Evolutionary conservation across 2,797 vertebrate genomes (phyloP), one percentile per base, ranked within the genome.

Genomic region (Trichosurus vulpecula): DNA sequence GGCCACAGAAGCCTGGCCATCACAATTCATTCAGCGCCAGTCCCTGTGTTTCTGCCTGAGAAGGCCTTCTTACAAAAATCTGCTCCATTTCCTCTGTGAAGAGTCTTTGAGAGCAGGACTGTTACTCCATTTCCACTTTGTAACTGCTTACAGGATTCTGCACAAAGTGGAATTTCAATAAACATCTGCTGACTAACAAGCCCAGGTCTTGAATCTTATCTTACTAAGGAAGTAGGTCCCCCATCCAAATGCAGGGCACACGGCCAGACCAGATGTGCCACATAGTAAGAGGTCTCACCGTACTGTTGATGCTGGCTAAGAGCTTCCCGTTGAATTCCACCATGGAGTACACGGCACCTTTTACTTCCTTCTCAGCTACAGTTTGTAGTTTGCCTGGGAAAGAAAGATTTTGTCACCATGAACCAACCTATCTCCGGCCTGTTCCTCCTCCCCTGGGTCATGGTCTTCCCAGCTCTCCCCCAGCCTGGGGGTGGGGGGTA

Each of bases 251-350:
- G 3, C 1, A 16, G 0, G 0, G 91, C 22, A 81, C 1, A 1
- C 12, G 0, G 8, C 47, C 74, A 25, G 30, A 29, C 47, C 93
- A 66, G 35, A 90, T 87, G 61, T 14, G 53, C 29, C 52, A n/a
- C 19, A 6, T 3, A 27, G 74, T 3, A 51, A 47, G 41, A 81
- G 53, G 90, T 51, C 98, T 95, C 98, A 99, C 99, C 97, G 99
- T 99, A 99, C 99, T 99, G 95, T 99, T 99, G 98, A 99, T 99
- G 99, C 99, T 99, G 98, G 99, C 99, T 96, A 99, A 98, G 56
- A 99, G 99, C 98, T 99, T 99, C 89, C 99, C 99, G 0, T 99
- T 99, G 98, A 99, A 99, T 96, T 99, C 99, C 98, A 99, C 99
- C 99, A 99, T 99, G 1, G 99, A 99, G 98, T 99, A 99, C 94